Conservation (phyloP, 2,888 invertebrate species). For the Luperina nickerlii region DNA sequence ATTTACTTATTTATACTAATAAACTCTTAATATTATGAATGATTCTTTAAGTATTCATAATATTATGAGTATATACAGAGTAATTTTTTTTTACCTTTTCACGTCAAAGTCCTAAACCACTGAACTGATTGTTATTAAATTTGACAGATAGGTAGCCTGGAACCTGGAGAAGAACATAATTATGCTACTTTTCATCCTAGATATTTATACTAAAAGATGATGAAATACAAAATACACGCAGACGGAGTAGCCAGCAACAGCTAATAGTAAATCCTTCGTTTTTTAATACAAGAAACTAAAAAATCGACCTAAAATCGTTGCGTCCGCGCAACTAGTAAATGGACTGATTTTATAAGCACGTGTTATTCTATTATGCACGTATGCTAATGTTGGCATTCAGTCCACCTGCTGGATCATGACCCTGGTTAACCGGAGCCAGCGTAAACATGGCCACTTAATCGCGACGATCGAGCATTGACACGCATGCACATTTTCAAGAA, state of each 20-base stretch:
- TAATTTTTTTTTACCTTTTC: not conserved
- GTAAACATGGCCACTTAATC: conserved; percentile 36
- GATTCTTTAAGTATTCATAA: not conserved
- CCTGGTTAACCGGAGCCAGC: conserved; percentile 38
- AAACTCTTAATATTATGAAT: not conserved
- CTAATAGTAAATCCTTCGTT: not conserved
- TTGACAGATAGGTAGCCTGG: not conserved
- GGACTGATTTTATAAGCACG: conserved; percentile 37
- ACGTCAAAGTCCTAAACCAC: not conserved
- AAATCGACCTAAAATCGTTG: not conserved
- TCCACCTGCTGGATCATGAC: conserved; percentile 51
- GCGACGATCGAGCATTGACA: conserved; percentile 21
- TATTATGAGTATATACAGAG: too few species aligned
- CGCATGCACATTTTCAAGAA: conserved; percentile 2
- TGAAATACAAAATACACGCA: not conserved
- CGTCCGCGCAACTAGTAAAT: not conserved
- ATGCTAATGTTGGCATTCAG: conserved; percentile 46
- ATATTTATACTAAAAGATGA: too few species aligned
- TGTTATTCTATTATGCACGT: conserved; percentile 39
- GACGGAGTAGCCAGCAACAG: not conserved
- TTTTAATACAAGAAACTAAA: not conserved
- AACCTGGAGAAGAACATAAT: not conserved
- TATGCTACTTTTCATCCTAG: not conserved
- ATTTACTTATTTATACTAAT: not conserved
- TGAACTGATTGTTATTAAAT: not conserved